Base-by-base conservation (phyloP, 2,113 vertebrate species). In the Hiodon alosoides region DNA sequence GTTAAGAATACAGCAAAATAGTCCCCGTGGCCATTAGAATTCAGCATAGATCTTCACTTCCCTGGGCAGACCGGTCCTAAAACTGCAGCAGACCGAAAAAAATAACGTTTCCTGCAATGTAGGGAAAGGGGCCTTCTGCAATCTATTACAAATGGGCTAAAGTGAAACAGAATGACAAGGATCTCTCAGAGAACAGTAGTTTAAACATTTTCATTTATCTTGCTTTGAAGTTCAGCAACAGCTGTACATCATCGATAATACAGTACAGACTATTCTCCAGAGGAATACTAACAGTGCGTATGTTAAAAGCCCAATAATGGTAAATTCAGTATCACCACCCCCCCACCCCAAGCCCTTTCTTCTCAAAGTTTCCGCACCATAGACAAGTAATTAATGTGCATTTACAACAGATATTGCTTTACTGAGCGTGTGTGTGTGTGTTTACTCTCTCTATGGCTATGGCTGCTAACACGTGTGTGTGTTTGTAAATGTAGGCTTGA, bases 341-440 rank as follows among this genome's bases (percentile, higher is more conserved):
- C 53, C 51, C 14, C 64, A 55, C 53, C 51, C 14, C 64, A 55
- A 68, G 73, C 73, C 73, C 73, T 75, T 75, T 59, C 54, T 10
- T 50, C 59, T 16, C 65, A 68, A 54, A 57, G 31, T 59, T 58
- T n/a, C 64, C 69, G 16, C 71, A 77, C 67, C 66, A 48, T 67
- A 65, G 52, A 67, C 31, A 13, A 68, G 62, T 60, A 71, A 62
- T 62, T 61, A 60, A 67, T 77, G 74, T 73, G 69, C 77, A 76
- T 80, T 70, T 79, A 77, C 73, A 73, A 11, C 59, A 71, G 70
- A 59, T 83, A 83, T 85, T 85, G 79, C 82, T 82, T 80, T 76
- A 48, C 68, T 66, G n/a, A 75, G 67, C 61, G 58, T 73, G 17
- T 67, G 31, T 72, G 61, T 74, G 72, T 71, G 50, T 58, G 71